Conservation (phyloP, 2,113 vertebrate genomes). For the Plectropomus leopardus region DNA sequence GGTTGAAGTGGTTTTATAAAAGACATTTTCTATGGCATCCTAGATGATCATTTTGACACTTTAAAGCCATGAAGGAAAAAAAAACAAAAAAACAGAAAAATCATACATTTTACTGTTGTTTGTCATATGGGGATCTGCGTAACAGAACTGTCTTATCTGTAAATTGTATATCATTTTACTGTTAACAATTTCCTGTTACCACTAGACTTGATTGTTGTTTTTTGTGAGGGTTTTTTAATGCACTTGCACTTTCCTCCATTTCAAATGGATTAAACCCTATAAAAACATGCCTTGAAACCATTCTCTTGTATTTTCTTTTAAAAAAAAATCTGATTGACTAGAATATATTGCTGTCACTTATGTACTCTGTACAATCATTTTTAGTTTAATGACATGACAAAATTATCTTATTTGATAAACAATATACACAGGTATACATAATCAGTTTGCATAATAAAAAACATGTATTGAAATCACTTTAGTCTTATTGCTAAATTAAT, state of each 20-base stretch:
- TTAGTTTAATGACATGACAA: slow-evolving; percentile 20
- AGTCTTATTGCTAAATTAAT: background rate
- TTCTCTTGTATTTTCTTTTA: too few relatives aligned
- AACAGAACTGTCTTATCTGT: too few relatives aligned
- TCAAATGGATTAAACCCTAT: background rate
- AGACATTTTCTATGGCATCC: background rate
- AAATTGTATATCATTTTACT: background rate
- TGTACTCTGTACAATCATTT: background rate
- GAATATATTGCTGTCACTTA: background rate
- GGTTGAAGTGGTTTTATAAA: background rate
- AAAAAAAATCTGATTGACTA: too few relatives aligned
- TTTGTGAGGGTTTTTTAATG: background rate
- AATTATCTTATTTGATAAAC: background rate
- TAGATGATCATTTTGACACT: background rate
- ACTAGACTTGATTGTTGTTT: background rate
- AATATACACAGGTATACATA: background rate
- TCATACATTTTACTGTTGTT: background rate
- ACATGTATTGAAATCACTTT: background rate
- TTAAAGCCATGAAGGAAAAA: background rate
- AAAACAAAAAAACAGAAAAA: background rate
- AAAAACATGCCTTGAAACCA: too few relatives aligned
- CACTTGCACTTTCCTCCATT: background rate
- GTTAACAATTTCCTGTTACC: background rate
- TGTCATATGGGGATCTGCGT: background rate
- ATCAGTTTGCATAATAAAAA: background rate